Base-by-base conservation (phyloP, 2,888 invertebrate species). In the Macaria liturata region DNA sequence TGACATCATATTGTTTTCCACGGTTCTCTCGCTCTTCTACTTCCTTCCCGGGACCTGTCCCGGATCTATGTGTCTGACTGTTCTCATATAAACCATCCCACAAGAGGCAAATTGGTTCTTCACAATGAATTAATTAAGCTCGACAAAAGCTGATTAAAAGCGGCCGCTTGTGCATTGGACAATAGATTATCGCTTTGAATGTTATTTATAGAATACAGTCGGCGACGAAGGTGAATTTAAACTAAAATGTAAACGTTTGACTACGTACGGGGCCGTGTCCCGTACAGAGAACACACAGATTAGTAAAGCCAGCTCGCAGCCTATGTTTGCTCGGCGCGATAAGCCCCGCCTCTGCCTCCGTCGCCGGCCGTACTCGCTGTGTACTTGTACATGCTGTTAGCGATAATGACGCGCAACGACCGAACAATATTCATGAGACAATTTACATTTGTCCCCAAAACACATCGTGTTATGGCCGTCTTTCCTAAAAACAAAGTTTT, bases 141-240 rank as follows among this genome's bases (percentile, higher is more conserved):
- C 59, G 64, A 42, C 50, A 60, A 59, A 61, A 50, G 55, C 67
- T 67, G 68, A 57, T 68, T 64, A 60, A 61, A 66, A 68, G 65
- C 50, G 66, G 67, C 69, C 66, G 74, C 69, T 69, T 67, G 58
- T 67, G 72, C 70, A 70, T 68, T 65, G 63, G 45, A 55, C 47
- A 54, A 62, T 70, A 67, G 58, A 65, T 63, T 64, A 61, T 65
- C 65, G 76, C 76, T 76, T 76, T 76, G 68, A 74, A 65, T 67
- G 76, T 76, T 76, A 71, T 70, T 68, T 64, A 67, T 71, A 74
- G 69, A 71, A 64, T 55, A 69, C 66, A 68, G 68, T 55, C 69
- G 65, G 67, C 67, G 57, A 72, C 65, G 68, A 70, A 73, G 65
- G 67, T 68, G 64, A 57, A 57, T 66, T 64, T 64, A 66, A 64